phyloP scores from a whole-genome alignment of 1,140 invertebrate genomes.

The Meloidogyne floridensis region DNA sequence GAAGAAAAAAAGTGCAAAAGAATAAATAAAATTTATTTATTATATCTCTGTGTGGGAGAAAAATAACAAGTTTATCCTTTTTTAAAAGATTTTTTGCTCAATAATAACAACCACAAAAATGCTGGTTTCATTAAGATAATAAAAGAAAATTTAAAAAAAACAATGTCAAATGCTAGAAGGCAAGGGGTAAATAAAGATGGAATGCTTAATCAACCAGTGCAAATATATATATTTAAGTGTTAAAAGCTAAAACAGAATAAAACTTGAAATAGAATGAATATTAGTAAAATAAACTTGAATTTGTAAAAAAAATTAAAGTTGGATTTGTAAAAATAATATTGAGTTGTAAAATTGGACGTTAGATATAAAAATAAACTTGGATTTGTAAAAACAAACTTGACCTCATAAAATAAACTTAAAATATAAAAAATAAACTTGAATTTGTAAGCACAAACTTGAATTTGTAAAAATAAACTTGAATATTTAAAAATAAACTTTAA shows the following conservation, averaged over 20 bases:
- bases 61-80: neutral
- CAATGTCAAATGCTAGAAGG: conserved; percentile 3
- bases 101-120: neutral
- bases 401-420: neutral
- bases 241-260: neutral
- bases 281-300: neutral
- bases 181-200: neutral
- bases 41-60: conserved; percentile 6
- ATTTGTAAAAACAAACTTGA: neutral
- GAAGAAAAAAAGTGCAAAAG: neutral
- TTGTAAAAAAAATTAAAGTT: neutral
- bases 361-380: neutral
- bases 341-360: too few relatives aligned
- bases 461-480: neutral
- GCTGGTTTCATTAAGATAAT: neutral
- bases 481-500: too few relatives aligned
- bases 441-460: neutral
- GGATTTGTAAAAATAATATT: neutral
- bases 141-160: neutral
- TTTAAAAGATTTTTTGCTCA: conserved; percentile 1
- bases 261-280: too few relatives aligned
- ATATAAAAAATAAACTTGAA: neutral
- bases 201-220: conserved; percentile 4
- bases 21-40: conserved; percentile 6
- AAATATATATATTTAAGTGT: neutral